phyloP scores from a whole-genome alignment of 1,140 invertebrate genomes.

The Lucilia cuprina region DNA sequence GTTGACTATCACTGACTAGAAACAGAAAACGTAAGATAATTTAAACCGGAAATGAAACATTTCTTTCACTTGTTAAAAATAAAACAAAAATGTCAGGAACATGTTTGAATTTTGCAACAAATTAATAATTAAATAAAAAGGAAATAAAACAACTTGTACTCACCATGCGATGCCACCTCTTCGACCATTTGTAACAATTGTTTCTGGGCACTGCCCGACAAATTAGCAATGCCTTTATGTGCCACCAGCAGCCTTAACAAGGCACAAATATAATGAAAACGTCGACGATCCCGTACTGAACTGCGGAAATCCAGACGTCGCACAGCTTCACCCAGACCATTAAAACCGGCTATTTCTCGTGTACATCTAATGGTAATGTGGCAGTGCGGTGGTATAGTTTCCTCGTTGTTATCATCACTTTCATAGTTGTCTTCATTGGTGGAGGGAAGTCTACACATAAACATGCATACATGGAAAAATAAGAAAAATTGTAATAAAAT shows the following conservation, averaged over 20 bases:
- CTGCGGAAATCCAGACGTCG: conserved; percentile 92
- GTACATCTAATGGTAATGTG: conserved; percentile 91
- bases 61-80: not conserved
- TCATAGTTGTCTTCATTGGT: conserved; percentile 53
- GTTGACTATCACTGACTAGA: conserved; percentile 83
- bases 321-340: conserved; percentile 93
- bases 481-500: not conserved
- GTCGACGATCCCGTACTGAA: conserved; percentile 89
- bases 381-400: conserved; percentile 82
- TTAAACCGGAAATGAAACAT: not conserved
- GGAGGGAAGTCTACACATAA: conserved; percentile 35
- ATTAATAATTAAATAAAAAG: not conserved
- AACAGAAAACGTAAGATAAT: not conserved
- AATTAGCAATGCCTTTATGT: conserved; percentile 76
- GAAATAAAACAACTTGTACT: conserved; percentile 40
- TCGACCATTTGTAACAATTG: conserved; percentile 92
- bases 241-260: conserved; percentile 88
- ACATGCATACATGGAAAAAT: not conserved
- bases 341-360: conserved; percentile 93
- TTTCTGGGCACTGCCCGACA: conserved; percentile 94
- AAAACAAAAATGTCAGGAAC: not conserved
- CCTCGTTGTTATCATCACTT: conserved; percentile 59
- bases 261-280: conserved; percentile 97
- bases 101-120: not conserved
- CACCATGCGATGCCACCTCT: conserved; percentile 90